phyloP scores from a whole-genome alignment of 2,113 vertebrate species.

The Chloropsis cyanopogon region DNA sequence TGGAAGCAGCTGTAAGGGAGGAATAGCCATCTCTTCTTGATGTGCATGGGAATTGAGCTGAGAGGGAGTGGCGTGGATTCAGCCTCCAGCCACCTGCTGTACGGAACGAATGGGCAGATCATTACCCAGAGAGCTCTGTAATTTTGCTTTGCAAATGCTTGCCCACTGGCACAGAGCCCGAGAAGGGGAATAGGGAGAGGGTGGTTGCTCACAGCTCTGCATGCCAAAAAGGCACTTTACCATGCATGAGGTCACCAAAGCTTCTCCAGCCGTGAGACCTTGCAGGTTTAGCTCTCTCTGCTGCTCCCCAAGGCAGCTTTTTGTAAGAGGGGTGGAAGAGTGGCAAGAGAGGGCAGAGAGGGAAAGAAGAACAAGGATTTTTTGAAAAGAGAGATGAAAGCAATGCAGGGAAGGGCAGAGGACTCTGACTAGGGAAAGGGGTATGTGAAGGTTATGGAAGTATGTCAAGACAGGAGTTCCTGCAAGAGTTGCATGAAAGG shows the following conservation, averaged over 20 bases:
- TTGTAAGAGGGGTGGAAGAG: not conserved
- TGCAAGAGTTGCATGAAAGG: not conserved
- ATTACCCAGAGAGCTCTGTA: constrained; percentile 52
- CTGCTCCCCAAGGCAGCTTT: not conserved
- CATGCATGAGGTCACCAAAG: not conserved
- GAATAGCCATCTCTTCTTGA: not conserved
- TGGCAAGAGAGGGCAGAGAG: not conserved
- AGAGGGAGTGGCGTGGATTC: constrained; percentile 25
- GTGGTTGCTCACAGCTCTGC: not conserved
- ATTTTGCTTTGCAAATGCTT: constrained; percentile 54
- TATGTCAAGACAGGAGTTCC: not conserved
- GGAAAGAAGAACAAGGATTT: not conserved
- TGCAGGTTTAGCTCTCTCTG: not conserved
- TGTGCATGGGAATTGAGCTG: not conserved
- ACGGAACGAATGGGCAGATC: constrained; percentile 28
- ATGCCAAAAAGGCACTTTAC: constrained; percentile 55
- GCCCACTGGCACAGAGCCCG: constrained; percentile 21
- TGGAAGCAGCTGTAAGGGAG: constrained; percentile 11
- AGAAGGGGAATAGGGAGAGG: constrained; percentile 18
- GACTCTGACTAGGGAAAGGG: not conserved
- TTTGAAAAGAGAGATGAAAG: not conserved
- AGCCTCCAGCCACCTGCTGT: constrained; percentile 53
- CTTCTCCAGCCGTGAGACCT: not conserved
- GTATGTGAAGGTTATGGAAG: not conserved
- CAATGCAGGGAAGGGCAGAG: not conserved